A percentile compares a stretch with the other conserved stretches of the same genome.
These are phyloP conservation scores for Leptinotarsa tumamoca DNA, from an alignment of 2,888 invertebrate species.

Conservation along the genomic window DNA sequence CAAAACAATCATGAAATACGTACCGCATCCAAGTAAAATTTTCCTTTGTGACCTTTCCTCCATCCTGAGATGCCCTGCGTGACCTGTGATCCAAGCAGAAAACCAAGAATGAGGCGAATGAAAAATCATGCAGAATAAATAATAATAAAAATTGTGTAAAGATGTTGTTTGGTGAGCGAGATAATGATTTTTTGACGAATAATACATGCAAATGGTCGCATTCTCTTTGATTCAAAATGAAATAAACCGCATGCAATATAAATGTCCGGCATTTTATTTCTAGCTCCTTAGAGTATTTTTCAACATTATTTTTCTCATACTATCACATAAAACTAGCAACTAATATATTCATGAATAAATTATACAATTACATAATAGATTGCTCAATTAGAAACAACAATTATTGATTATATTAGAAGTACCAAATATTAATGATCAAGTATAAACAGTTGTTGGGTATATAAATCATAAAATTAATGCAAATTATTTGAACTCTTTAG, in stretches of 20 bases:
- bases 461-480: too few species aligned
- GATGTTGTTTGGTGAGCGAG: conserved; percentile 29
- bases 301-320: too few species aligned
- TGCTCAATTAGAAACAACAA: too few species aligned
- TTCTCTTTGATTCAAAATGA: conserved; percentile 8
- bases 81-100: conserved; percentile 76
- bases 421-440: background rate
- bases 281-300: too few species aligned
- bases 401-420: background rate
- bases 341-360: too few species aligned
- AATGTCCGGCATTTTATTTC: too few species aligned
- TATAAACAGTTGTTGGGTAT: too few species aligned
- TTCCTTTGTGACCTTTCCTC: conserved; percentile 69
- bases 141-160: conserved; percentile 35
- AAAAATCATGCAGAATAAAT: conserved; percentile 47
- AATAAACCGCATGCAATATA: conserved; percentile 7
- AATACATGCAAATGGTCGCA: conserved; percentile 20
- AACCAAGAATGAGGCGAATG: conserved; percentile 56
- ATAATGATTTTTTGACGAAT: conserved; percentile 10
- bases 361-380: too few species aligned
- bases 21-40: conserved; percentile 62
- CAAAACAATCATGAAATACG: conserved; percentile 45
- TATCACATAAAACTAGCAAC: too few species aligned
- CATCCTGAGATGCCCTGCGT: conserved; percentile 88
- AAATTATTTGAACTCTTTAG: too few species aligned